A percentile compares a stretch with the other conserved stretches of the same genome.
These are phyloP conservation scores for Iselma pallidipennis DNA, from an alignment of 2,888 invertebrate species.

Conservation along the genomic window DNA sequence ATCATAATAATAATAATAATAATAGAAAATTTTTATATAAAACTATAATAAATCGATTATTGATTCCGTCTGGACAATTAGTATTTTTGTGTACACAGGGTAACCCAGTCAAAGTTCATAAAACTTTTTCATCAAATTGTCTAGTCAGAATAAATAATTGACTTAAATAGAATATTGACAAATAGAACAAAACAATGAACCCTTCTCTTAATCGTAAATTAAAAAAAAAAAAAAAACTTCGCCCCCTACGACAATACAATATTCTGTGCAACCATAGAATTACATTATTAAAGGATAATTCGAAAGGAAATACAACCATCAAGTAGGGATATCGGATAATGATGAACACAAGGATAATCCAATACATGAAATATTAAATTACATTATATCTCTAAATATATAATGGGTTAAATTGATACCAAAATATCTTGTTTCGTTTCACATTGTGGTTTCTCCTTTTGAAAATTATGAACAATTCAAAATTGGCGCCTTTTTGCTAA, in stretches of 20 bases:
- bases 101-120: not conserved
- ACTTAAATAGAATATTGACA: not conserved
- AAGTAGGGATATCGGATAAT: no score
- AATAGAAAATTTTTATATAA: no score
- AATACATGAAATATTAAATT: constrained; percentile 18
- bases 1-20: no score
- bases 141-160: not conserved
- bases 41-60: no score
- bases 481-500: not conserved
- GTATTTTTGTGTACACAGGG: no score
- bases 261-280: constrained; percentile 15
- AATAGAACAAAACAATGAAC: not conserved
- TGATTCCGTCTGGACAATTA: not conserved
- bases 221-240: not conserved
- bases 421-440: not conserved
- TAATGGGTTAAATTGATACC: not conserved
- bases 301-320: not conserved
- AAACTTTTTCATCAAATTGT: not conserved
- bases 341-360: constrained; percentile 7
- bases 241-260: no score
- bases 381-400: not conserved
- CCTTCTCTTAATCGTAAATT: not conserved
- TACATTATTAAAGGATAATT: constrained; percentile 5
- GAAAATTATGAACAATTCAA: not conserved
- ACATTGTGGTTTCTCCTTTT: not conserved